Conservation (phyloP, 2,888 invertebrate species). For the Tromatobia lineatoria region DNA sequence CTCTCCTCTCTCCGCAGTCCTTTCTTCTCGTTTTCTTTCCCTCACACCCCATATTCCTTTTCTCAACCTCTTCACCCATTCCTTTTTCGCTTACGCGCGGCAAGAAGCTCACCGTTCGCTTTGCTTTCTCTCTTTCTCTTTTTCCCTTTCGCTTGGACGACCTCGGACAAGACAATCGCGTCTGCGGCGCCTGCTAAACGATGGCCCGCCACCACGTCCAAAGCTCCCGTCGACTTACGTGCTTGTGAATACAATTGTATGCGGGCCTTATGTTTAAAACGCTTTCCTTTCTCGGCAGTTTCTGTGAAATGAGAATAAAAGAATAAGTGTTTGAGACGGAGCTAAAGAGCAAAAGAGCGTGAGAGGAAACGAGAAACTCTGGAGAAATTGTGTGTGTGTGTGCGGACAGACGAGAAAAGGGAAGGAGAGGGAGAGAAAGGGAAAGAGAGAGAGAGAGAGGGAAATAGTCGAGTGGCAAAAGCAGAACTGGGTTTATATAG, state of each 20-base stretch:
- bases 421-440: background rate
- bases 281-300: constrained; percentile 81
- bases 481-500: constrained; percentile 61
- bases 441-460: constrained; percentile 12
- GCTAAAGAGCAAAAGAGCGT: constrained; percentile 39
- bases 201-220: constrained; percentile 54
- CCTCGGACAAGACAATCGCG: constrained; percentile 71
- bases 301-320: constrained; percentile 75
- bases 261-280: constrained; percentile 80
- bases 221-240: constrained; percentile 78
- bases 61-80: background rate
- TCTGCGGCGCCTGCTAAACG: constrained; percentile 68
- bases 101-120: constrained; percentile 45
- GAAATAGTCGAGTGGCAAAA: constrained; percentile 22
- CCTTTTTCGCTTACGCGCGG: constrained; percentile 29
- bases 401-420: background rate
- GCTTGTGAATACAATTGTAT: constrained; percentile 83
- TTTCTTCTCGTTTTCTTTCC: constrained; percentile 48
- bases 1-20: background rate
- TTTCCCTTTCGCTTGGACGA: constrained; percentile 64
- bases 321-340: constrained; percentile 34
- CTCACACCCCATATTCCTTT: background rate
- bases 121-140: constrained; percentile 5
- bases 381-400: constrained; percentile 22
- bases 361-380: constrained; percentile 34